phyloP scores from a whole-genome alignment of 1,140 invertebrate species.

The Ostrea edulis region DNA sequence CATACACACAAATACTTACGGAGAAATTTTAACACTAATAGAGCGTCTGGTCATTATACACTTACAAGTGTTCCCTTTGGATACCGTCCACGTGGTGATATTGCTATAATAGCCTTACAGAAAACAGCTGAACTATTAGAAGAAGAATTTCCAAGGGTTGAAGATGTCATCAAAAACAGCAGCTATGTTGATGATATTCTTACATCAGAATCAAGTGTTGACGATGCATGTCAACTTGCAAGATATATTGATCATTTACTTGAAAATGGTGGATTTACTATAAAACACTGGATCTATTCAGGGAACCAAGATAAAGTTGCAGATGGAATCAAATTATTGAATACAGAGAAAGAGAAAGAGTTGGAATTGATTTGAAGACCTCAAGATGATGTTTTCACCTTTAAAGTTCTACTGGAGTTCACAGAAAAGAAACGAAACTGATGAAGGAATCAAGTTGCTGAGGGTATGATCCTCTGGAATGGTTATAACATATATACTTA shows the following conservation, averaged over 20 bases:
- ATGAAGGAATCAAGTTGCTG: constrained; percentile 35
- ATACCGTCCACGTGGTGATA: constrained; percentile 33
- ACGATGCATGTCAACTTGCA: constrained; percentile 3
- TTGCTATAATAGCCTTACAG: background rate
- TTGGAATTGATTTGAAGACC: background rate
- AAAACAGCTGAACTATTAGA: constrained; percentile 44
- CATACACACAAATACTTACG: constrained; percentile 43
- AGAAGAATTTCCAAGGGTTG: constrained; percentile 4
- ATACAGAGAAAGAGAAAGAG: constrained; percentile 12
- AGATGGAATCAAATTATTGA: constrained; percentile 16
- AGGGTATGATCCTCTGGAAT: constrained; percentile 39
- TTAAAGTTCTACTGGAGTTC: constrained; percentile 15
- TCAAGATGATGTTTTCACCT: background rate
- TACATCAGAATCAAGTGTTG: constrained; percentile 5
- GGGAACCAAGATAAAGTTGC: background rate
- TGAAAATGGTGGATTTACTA: background rate
- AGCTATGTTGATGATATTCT: constrained; percentile 48
- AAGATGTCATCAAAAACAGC: constrained; percentile 32
- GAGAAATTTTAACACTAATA: constrained; percentile 37
- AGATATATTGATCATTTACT: constrained; percentile 33
- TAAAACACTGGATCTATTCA: constrained; percentile 23
- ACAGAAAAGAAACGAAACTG: background rate
- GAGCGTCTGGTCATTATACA: constrained; percentile 41
- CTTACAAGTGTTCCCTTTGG: constrained; percentile 37
- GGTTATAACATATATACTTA: constrained; percentile 5